Percentiles rank a stretch among this genome's conserved stretches.
phyloP scores from a whole-genome alignment of 2,113 vertebrate species.

The Bubo bubo region DNA sequence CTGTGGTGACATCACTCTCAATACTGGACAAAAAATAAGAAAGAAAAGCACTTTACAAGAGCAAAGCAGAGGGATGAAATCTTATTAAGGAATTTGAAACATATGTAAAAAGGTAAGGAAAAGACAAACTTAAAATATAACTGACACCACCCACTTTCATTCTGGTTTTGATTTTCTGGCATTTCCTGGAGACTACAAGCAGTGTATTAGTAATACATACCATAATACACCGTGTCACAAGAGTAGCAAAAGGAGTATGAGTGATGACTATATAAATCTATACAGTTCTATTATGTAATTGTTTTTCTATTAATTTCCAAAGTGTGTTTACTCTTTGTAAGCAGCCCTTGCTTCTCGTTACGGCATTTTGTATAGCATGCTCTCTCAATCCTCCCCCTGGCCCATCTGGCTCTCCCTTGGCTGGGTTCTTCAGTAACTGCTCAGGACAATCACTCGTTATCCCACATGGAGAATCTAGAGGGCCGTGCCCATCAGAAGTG shows the following conservation, averaged over 20 bases:
- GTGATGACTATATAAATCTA: neutral
- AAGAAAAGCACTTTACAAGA: neutral
- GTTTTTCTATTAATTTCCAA: neutral
- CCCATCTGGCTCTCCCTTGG: too few relatives aligned
- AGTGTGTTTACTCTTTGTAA: neutral
- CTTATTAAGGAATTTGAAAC: neutral
- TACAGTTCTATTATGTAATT: neutral
- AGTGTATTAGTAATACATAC: neutral
- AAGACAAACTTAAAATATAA: neutral
- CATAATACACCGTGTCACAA: neutral
- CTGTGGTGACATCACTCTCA: neutral
- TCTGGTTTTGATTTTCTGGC: neutral
- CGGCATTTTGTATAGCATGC: fast-evolving
- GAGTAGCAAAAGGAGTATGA: neutral
- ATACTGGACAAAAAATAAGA: neutral
- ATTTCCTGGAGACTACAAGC: neutral
- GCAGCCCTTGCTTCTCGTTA: neutral
- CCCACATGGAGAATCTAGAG: neutral
- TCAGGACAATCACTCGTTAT: neutral
- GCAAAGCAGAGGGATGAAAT: neutral
- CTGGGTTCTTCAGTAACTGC: neutral
- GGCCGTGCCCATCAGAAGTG: neutral
- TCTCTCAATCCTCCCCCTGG: neutral
- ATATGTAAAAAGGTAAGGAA: neutral
- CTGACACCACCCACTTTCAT: neutral